Evolutionary conservation across 2,888 invertebrate species (phyloP), one percentile per base, ranked within the genome.

Genomic region (Oscheius sp.): DNA sequence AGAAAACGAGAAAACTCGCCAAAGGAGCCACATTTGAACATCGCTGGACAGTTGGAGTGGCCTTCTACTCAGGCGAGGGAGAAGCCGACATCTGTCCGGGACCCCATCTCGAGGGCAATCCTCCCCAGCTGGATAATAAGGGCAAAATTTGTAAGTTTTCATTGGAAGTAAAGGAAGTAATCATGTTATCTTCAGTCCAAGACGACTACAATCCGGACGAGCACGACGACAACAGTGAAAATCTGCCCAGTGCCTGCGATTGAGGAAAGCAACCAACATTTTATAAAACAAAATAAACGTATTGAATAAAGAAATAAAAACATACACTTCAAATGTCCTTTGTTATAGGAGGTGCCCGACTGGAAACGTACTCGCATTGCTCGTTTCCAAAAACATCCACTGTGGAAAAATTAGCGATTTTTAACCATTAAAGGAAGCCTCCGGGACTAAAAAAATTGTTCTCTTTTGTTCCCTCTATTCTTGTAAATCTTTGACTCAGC

Each of bases 201-300:
- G 41, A 21, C 61, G n/a, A 49, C 52, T 66, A 66, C 66, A 35
- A 66, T 29, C 66, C 66, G 16, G 52, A 66, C 52, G 52, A 66
- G 7, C 27, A 49, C 27, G 66, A 66, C 52, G 52, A 52, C 49
- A 66, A 66, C n/a, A 52, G 52, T 29, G 66, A 66, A 52, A 66
- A 66, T 29, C 66, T 66, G 52, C 66, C 66, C 18, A 66, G 66
- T 29, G 66, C 66, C 18, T 41, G 43, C 21, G 61, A 61, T 12
- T 61, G 35, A 35, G 18, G 35, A 35, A 35, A 35, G 35, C 3
- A 27, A 13, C 23, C n/a, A n/a, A 9, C 35, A 35, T 35, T 6
- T 9, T 3, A 6, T 9, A 9, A 35, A 35, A 35, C 3, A 35
- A 35, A 35, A 35, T 3, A 35, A 35, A 35, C 35, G 5, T 6